A percentile compares a stretch with the other conserved stretches of the same genome.
These are phyloP conservation scores for Passer domesticus DNA, from an alignment of 2,113 vertebrate genomes.

Conservation along the genomic window DNA sequence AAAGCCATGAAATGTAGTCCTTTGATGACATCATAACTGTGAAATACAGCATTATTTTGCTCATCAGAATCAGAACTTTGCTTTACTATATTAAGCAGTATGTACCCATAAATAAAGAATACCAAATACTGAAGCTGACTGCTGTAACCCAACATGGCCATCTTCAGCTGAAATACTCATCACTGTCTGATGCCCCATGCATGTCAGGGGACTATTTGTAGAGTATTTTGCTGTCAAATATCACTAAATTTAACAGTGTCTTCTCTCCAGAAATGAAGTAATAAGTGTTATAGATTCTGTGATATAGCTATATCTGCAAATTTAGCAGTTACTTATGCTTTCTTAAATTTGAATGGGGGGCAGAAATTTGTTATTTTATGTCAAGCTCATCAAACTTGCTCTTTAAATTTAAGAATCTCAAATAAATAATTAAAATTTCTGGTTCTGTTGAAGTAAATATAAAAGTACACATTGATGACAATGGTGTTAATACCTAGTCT, in stretches of 20 bases:
- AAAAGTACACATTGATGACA: neutral
- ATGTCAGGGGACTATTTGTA: neutral
- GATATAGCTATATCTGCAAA: neutral
- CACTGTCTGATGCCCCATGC: neutral
- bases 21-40: slow-evolving; percentile 72
- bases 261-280: neutral
- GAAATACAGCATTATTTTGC: slow-evolving; percentile 65
- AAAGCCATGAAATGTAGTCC: slow-evolving; percentile 62
- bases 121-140: neutral
- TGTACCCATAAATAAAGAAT: slow-evolving; percentile 16
- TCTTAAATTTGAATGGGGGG: neutral
- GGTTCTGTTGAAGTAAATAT: neutral
- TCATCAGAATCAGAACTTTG: slow-evolving; percentile 31
- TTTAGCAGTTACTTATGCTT: neutral
- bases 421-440: neutral
- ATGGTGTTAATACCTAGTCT: neutral
- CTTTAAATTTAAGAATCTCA: neutral
- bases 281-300: neutral
- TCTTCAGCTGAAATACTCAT: neutral
- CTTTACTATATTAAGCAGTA: slow-evolving; percentile 40
- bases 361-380: neutral
- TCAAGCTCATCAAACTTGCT: neutral
- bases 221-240: neutral
- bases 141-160: neutral
- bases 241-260: neutral